phyloP scores from a whole-genome alignment of 2,113 vertebrate genomes.

The Tenrec ecaudatus region DNA sequence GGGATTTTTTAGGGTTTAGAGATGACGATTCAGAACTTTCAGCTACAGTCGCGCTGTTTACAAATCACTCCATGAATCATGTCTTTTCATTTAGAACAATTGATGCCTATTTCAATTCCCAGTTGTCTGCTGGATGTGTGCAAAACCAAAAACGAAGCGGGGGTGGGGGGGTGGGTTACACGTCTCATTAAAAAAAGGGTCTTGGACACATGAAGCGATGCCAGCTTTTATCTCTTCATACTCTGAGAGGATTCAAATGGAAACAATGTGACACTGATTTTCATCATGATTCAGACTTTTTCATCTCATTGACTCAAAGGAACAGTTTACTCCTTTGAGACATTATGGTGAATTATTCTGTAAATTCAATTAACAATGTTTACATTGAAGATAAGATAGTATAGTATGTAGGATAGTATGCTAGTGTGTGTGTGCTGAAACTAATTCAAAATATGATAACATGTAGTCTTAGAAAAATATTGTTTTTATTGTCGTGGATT shows the following conservation, averaged over 20 bases:
- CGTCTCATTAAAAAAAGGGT: background rate
- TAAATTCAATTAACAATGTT: conserved; percentile 1
- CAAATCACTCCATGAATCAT: background rate
- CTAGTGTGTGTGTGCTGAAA: background rate
- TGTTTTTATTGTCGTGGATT: background rate
- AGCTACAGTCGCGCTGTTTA: background rate
- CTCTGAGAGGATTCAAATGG: background rate
- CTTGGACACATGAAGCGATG: background rate
- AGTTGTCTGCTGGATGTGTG: background rate
- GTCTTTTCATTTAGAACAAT: background rate
- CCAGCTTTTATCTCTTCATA: background rate
- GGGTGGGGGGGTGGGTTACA: too few relatives aligned
- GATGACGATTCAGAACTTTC: background rate
- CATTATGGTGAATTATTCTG: background rate
- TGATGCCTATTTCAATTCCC: background rate
- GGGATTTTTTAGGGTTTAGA: background rate
- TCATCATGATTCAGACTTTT: background rate
- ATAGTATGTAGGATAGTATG: background rate
- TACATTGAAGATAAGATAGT: background rate
- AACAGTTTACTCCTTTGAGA: background rate
- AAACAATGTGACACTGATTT: background rate
- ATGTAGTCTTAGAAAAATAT: background rate
- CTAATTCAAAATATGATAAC: background rate
- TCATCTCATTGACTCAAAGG: background rate
- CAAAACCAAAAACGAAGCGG: background rate